These are phyloP conservation scores for Okamejei kenojei DNA, from an alignment of 2,797 vertebrate species.

Conservation along the genomic window DNA sequence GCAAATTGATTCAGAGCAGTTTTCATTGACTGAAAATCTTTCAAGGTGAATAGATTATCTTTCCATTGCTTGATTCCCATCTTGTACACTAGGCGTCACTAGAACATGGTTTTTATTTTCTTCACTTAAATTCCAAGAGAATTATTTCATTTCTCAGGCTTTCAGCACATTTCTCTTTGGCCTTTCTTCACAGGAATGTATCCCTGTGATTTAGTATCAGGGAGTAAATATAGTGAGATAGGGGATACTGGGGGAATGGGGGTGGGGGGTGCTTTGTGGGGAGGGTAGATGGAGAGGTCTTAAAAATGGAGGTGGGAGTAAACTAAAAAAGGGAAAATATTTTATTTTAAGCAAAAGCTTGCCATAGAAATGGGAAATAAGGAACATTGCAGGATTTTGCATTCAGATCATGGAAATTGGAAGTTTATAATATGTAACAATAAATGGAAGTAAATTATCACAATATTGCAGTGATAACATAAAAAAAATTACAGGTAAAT, in stretches of 20 bases:
- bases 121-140: background rate
- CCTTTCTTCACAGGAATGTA: background rate
- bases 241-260: too few species aligned
- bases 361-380: background rate
- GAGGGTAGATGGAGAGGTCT: too few species aligned
- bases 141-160: background rate
- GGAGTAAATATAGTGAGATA: too few species aligned
- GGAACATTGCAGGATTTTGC: too few species aligned
- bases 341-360: background rate
- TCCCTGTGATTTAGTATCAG: background rate
- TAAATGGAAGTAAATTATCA: background rate
- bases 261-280: too few species aligned
- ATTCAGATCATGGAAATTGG: background rate
- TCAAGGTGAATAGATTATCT: background rate
- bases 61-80: background rate
- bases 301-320: too few species aligned
- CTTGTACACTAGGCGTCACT: slow-evolving; percentile 15
- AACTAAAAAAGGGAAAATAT: background rate
- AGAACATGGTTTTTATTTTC: background rate
- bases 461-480: background rate
- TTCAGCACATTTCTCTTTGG: background rate
- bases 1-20: slow-evolving; percentile 9
- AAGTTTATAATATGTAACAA: background rate
- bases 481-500: background rate
- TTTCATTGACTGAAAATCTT: slow-evolving; percentile 7